Evolutionary conservation across 2,113 vertebrate species (phyloP).

Genomic region (Cacatua alba): DNA sequence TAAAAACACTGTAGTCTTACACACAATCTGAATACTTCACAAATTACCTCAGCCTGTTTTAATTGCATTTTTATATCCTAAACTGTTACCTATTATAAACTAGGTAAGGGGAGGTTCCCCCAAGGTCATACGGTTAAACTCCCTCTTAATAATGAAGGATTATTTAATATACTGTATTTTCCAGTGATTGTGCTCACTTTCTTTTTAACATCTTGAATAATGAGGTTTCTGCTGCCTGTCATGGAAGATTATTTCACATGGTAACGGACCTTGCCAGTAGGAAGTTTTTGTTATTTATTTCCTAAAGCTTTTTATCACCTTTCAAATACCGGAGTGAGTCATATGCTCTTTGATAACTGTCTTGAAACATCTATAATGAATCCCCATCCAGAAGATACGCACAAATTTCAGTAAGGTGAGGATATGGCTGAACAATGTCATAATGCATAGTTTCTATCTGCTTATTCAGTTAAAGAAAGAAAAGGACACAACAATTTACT

Average conservation of each 20-base stretch:
- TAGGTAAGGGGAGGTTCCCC: not conserved
- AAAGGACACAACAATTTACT: not conserved
- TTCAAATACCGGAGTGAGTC: constrained; percentile 17
- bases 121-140: not conserved
- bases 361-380: constrained; percentile 15
- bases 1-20: not conserved
- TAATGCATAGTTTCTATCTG: not conserved
- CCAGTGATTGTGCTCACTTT: not conserved
- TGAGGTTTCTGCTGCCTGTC: not conserved
- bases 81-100: not conserved
- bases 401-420: not conserved
- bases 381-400: not conserved
- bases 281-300: constrained; percentile 39
- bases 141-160: not conserved
- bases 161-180: not conserved
- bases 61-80: not conserved
- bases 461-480: not conserved
- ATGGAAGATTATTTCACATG: constrained; percentile 13
- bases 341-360: constrained; percentile 8
- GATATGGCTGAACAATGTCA: not conserved
- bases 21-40: not conserved
- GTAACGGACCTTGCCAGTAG: not conserved
- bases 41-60: not conserved
- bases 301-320: constrained; percentile 26
- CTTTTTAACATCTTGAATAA: not conserved